These are phyloP conservation scores for Anneissia japonica DNA, from an alignment of 35 echinoderm and acorn worm species.

Conservation along the genomic window DNA sequence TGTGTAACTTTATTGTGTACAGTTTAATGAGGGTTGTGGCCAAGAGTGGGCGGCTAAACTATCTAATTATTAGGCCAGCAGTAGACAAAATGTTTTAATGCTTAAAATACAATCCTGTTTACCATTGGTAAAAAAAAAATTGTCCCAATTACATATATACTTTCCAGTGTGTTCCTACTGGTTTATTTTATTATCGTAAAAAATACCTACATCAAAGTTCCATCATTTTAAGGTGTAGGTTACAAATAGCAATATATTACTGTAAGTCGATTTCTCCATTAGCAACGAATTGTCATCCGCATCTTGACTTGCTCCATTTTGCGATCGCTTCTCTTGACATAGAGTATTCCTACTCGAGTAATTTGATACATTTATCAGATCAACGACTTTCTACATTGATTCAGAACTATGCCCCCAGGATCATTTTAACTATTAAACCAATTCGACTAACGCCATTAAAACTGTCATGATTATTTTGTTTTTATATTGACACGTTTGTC, in stretches of 20 bases:
- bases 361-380: background rate
- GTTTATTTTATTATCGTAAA: too few relatives aligned
- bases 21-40: too few relatives aligned
- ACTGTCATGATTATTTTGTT: background rate
- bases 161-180: too few relatives aligned
- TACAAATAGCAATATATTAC: background rate
- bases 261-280: background rate
- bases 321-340: background rate
- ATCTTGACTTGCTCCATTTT: background rate
- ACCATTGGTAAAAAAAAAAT: too few relatives aligned
- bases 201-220: too few relatives aligned
- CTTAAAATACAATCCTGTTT: too few relatives aligned
- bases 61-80: too few relatives aligned
- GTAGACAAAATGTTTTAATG: too few relatives aligned
- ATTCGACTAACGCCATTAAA: background rate
- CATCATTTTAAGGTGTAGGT: background rate
- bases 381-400: background rate
- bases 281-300: background rate
- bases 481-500: background rate
- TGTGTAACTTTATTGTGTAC: too few relatives aligned
- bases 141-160: too few relatives aligned
- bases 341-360: background rate
- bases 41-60: too few relatives aligned
- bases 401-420: background rate
- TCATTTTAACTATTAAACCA: background rate